phyloP scores from a whole-genome alignment of 2,113 vertebrate genomes.

The Podarcis muralis region DNA sequence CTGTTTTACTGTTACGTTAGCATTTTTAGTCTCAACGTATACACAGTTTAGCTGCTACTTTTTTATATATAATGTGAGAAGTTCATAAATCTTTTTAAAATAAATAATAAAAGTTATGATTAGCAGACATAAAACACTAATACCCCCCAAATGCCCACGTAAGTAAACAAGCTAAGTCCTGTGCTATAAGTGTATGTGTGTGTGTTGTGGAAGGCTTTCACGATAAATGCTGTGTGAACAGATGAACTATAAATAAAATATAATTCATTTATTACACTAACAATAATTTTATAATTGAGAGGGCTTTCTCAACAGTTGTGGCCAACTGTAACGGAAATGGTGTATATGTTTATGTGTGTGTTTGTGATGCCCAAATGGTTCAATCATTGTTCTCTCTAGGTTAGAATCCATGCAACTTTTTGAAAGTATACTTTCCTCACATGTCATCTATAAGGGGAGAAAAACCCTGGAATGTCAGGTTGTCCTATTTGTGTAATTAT shows the following conservation, averaged over 20 bases:
- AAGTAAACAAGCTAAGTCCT: too few species aligned
- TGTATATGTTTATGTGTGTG: too few species aligned
- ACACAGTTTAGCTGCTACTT: too few species aligned
- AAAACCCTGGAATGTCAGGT: slow-evolving; percentile 28
- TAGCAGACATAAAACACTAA: too few species aligned
- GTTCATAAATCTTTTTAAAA: too few species aligned
- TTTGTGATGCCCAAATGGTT: background rate
- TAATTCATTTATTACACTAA: too few species aligned
- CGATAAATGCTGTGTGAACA: background rate
- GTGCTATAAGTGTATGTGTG: background rate
- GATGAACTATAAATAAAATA: background rate
- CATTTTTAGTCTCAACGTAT: too few species aligned
- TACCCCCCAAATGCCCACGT: too few species aligned
- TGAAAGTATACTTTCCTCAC: slow-evolving; percentile 5
- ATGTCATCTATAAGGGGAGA: slow-evolving; percentile 32
- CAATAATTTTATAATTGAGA: background rate
- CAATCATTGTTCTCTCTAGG: background rate
- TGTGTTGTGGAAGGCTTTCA: background rate
- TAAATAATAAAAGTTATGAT: too few species aligned
- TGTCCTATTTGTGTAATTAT: slow-evolving; percentile 28
- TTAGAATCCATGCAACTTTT: background rate
- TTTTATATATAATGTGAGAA: too few species aligned
- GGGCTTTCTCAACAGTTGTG: background rate
- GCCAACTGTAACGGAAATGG: background rate
- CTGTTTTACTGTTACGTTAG: too few species aligned